Percentiles rank a stretch among this genome's conserved stretches.
Evolutionary conservation across 1,140 invertebrate genomes (phyloP).

Genomic region (Brachionus asplanchnoidis): DNA sequence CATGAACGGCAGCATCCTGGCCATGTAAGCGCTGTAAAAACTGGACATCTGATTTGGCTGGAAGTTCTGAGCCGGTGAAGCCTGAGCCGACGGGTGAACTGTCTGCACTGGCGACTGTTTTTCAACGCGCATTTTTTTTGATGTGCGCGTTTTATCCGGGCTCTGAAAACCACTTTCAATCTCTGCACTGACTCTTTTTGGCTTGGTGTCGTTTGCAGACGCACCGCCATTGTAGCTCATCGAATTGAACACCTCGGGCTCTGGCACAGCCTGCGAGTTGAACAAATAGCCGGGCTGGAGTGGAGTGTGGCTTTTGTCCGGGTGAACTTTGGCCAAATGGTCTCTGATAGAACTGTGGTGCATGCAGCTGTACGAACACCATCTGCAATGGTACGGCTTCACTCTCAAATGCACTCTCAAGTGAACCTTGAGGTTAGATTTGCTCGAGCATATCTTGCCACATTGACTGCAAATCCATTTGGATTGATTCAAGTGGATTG

Average conservation of each 20-base stretch:
- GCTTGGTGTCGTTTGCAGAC: background rate
- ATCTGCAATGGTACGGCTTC: constrained; percentile 41
- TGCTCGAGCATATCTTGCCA: constrained; percentile 39
- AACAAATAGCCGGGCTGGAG: constrained; percentile 34
- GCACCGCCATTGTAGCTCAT: constrained; percentile 3
- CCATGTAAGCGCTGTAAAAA: constrained; percentile 36
- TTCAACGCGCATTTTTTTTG: background rate
- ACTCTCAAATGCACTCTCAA: constrained; percentile 39
- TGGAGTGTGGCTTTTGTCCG: constrained; percentile 5
- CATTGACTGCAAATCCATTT: constrained; percentile 40
- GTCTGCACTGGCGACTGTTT: background rate
- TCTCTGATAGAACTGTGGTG: constrained; percentile 37
- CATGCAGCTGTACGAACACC: constrained; percentile 41
- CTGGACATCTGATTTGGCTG: background rate
- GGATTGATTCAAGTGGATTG: constrained; percentile 30
- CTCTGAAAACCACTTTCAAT: constrained; percentile 8
- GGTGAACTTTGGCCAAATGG: constrained; percentile 41
- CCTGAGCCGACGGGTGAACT: background rate
- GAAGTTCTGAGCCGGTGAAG: constrained; percentile 7
- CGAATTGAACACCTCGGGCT: constrained; percentile 40
- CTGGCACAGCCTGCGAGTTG: constrained; percentile 39
- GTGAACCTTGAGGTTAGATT: constrained; percentile 37
- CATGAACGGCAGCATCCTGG: constrained; percentile 34
- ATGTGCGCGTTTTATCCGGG: background rate
- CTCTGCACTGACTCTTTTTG: background rate